Evolutionary conservation across 2,113 vertebrate genomes (phyloP), one percentile per base, ranked within the genome.

Genomic region (Pollimyrus isidori): DNA sequence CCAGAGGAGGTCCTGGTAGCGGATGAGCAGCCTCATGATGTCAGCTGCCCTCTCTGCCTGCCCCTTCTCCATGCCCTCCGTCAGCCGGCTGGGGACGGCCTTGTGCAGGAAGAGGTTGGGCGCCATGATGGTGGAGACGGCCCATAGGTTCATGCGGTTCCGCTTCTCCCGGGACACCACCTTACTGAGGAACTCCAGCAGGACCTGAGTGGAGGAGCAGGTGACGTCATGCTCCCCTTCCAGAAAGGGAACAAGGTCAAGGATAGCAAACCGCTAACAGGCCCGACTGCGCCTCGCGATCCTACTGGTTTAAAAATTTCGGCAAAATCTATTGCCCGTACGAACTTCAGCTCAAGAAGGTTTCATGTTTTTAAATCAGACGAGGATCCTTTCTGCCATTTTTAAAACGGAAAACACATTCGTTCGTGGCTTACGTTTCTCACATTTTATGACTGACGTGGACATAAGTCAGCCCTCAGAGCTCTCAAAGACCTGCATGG

Each of bases 141-240:
- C 97, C 97, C 97, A 97, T 89, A 98, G 95, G 89, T 96, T 97
- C 98, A 98, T 99, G 91, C 97, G 96, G 96, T 98, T 99, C 92
- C 92, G 94, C 82, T 93, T 96, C 92, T 98, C 97, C 23, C 91
- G 93, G 62, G 95, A 94, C 84, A 97, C 96, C 92, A 98, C 97
- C 92, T 97, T 97, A 89, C 94, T 95, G 89, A 99, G 97, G 91
- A 98, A 98, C 92, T 98, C 97, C 21, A 98, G 95, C 6, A 99
- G 94, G 0, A 94, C 96, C 97, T 98, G 92, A 15, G 87, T n/a
- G 87, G n/a, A 46, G 48, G 65, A 62, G n/a, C 89, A 6, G 19
- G 4, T 6, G n/a, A 13, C n/a, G 21, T 88, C 23, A 26, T 26
- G 11, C 17, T 42, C 23, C 35, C 45, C 23, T 42, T 35, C 13